A percentile compares a stretch with the other conserved stretches of the same genome.
These are phyloP conservation scores for Spheniscus mendiculus DNA, from an alignment of 2,113 vertebrate species.

Conservation along the genomic window DNA sequence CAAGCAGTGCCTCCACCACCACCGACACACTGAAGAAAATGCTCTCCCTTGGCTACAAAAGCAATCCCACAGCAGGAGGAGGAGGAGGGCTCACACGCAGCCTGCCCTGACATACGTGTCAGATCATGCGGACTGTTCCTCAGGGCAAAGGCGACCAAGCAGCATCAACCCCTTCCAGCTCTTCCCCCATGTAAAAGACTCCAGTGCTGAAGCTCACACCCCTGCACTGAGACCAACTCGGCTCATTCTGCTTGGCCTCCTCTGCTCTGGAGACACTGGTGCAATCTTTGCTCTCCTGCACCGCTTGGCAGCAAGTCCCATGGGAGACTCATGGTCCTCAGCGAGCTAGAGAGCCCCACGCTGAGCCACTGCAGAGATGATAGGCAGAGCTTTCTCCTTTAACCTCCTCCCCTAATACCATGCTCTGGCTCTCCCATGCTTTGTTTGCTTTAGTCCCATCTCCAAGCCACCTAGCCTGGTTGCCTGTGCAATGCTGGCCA, in stretches of 20 bases:
- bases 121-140: fast-evolving
- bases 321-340: fast-evolving
- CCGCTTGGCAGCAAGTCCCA: background rate
- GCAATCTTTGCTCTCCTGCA: fast-evolving
- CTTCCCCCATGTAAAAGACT: fast-evolving
- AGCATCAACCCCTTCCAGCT: background rate
- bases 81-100: background rate
- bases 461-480: background rate
- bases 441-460: background rate
- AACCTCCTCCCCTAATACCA: background rate
- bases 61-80: background rate
- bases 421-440: background rate
- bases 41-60: background rate
- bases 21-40: fast-evolving
- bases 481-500: background rate
- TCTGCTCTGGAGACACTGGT: fast-evolving
- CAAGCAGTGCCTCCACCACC: background rate
- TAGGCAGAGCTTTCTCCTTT: background rate
- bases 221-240: fast-evolving
- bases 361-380: fast-evolving
- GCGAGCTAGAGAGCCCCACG: background rate
- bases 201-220: fast-evolving
- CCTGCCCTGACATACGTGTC: fast-evolving
- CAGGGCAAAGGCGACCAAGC: background rate
- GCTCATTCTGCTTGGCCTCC: fast-evolving